Percentiles rank a stretch among this genome's conserved stretches.
Conservation (phyloP, 2,113 vertebrate species). For the Excalfactoria chinensis region DNA sequence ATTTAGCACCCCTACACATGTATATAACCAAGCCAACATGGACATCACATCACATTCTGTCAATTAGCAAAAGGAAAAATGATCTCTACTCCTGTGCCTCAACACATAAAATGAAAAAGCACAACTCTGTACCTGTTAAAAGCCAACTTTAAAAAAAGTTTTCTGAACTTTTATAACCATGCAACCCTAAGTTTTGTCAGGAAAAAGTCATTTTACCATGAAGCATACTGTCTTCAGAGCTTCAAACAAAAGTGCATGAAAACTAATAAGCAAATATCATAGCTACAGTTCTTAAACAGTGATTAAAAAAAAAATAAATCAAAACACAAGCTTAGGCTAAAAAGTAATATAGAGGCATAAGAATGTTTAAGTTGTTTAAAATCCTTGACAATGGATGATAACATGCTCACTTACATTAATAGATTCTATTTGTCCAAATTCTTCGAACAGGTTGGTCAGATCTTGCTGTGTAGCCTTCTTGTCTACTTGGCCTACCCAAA, state of each 20-base stretch:
- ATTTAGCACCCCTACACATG: neutral
- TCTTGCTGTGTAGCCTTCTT: conserved; percentile 99
- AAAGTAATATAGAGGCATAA: neutral
- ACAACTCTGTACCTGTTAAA: neutral
- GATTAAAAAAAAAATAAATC: neutral
- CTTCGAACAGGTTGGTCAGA: conserved; percentile 97
- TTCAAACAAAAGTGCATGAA: neutral
- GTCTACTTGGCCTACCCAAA: conserved; percentile 99
- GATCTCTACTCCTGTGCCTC: rapidly evolving
- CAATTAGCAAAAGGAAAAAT: neutral
- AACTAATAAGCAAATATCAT: neutral
- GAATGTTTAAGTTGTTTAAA: neutral
- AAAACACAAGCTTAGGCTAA: neutral
- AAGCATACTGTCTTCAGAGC: neutral
- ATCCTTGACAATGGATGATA: neutral
- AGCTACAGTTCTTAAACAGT: neutral
- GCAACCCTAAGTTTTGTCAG: neutral
- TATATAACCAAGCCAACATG: neutral
- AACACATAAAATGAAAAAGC: neutral
- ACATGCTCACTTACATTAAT: conserved; percentile 89
- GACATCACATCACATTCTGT: neutral
- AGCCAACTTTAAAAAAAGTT: neutral
- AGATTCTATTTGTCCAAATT: conserved; percentile 99
- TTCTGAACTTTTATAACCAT: too few species aligned
- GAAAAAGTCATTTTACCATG: neutral